Conservation (phyloP, 2,113 vertebrate species). For the Pteronura brasiliensis region DNA sequence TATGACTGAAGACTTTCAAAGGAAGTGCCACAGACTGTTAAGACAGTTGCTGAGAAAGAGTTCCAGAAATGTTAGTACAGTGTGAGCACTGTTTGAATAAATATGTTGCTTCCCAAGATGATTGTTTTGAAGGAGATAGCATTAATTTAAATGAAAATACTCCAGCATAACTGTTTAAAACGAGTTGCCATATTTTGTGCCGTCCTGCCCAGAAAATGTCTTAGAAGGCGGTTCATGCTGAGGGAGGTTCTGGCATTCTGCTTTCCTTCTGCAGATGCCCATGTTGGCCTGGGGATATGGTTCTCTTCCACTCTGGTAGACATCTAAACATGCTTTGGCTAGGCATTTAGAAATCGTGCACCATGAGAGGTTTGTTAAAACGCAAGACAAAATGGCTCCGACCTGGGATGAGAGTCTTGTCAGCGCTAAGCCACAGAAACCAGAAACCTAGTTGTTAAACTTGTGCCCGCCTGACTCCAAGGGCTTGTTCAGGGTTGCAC, state of each 20-base stretch:
- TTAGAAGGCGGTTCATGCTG: neutral
- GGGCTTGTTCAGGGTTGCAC: neutral
- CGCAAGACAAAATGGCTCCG: too few species aligned
- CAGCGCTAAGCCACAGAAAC: neutral
- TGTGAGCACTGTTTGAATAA: neutral
- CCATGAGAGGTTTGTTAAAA: neutral
- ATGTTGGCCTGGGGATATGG: neutral
- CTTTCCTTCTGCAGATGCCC: neutral
- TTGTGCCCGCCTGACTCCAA: neutral
- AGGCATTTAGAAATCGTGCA: neutral
- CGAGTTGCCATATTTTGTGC: neutral
- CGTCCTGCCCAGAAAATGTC: neutral
- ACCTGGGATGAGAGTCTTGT: neutral
- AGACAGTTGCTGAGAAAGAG: neutral
- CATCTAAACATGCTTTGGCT: neutral
- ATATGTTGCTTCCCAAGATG: neutral
- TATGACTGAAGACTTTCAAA: constrained; percentile 54
- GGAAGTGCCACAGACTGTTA: constrained; percentile 38
- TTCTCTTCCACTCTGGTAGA: neutral
- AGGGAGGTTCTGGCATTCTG: neutral
- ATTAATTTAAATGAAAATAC: neutral
- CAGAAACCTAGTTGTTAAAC: neutral
- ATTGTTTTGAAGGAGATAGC: neutral
- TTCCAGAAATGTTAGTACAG: neutral
- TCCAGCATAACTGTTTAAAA: neutral